Evolutionary conservation across 2,888 invertebrate species (phyloP).

Genomic region (Stomorhina lunata): DNA sequence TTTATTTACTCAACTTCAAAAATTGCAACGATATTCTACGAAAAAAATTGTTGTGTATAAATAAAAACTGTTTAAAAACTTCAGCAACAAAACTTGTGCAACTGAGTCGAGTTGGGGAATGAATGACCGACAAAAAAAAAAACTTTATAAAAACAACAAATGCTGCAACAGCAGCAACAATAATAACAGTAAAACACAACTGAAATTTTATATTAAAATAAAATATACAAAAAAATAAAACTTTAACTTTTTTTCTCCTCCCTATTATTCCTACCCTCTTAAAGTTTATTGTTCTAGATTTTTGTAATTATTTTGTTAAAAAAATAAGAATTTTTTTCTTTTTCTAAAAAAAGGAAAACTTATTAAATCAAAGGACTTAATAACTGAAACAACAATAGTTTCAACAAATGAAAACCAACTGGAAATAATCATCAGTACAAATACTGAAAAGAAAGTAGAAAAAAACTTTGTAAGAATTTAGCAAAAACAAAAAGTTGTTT

Average conservation of each 20-base stretch:
- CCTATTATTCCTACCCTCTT: not conserved
- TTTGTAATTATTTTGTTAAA: constrained; percentile 27
- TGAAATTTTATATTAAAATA: constrained; percentile 29
- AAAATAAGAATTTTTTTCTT: not conserved
- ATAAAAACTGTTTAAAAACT: constrained; percentile 3
- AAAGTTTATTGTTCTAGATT: constrained; percentile 26
- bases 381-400: constrained; percentile 16
- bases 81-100: constrained; percentile 27
- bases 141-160: not conserved
- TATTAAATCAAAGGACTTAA: constrained; percentile 53
- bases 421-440: not conserved
- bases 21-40: too few relatives aligned
- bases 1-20: constrained; percentile 54
- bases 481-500: constrained; percentile 13
- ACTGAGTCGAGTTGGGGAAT: constrained; percentile 1
- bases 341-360: constrained; percentile 11
- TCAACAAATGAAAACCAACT: not conserved
- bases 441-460: not conserved
- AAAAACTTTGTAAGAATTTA: constrained; percentile 4
- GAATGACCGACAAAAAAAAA: constrained; percentile 21
- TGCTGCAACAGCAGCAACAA: not conserved
- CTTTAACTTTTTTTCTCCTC: constrained; percentile 21
- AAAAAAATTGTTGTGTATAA: not conserved
- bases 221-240: constrained; percentile 24
- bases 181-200: constrained; percentile 17